Conservation (phyloP, 2,888 invertebrate genomes). For the Megalurothrips usitatus region DNA sequence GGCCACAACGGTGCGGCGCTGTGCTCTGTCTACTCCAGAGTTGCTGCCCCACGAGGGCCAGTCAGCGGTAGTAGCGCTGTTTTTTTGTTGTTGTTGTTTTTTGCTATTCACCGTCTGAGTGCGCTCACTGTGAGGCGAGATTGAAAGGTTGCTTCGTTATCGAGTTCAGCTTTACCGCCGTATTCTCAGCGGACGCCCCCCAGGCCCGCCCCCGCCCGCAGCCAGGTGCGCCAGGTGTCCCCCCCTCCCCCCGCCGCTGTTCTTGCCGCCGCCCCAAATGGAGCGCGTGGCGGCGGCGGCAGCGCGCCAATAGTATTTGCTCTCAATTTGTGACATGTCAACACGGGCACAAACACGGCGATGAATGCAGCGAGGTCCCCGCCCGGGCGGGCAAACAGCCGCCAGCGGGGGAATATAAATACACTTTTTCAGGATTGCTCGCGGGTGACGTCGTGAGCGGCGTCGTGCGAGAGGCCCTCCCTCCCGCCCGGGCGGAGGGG, state of each 20-base stretch:
- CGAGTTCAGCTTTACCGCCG: background rate
- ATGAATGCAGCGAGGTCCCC: background rate
- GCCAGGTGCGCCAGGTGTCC: too few species aligned
- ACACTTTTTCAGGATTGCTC: background rate
- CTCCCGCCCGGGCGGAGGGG: too few species aligned
- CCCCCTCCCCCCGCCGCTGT: background rate
- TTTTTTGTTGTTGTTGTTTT: too few species aligned
- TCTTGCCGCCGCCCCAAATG: conserved; percentile 17
- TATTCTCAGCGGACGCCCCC: background rate
- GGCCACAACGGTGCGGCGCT: too few species aligned
- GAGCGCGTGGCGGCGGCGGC: background rate
- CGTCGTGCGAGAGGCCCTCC: too few species aligned
- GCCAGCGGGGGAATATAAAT: background rate
- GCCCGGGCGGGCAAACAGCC: background rate
- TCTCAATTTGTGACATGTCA: conserved; percentile 17
- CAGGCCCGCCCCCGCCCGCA: background rate
- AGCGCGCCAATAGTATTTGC: conserved; percentile 9
- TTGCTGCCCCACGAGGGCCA: too few species aligned
- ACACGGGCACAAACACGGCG: conserved; percentile 4
- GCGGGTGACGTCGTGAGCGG: too few species aligned
- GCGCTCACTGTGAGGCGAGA: too few species aligned
- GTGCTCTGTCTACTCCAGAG: too few species aligned
- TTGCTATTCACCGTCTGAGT: background rate
- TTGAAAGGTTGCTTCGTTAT: background rate
- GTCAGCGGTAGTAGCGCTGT: too few species aligned